phyloP scores from a whole-genome alignment of 30 jellyfish, hydroid and myxozoan species.

The Calvadosia cruxmelitensis region DNA sequence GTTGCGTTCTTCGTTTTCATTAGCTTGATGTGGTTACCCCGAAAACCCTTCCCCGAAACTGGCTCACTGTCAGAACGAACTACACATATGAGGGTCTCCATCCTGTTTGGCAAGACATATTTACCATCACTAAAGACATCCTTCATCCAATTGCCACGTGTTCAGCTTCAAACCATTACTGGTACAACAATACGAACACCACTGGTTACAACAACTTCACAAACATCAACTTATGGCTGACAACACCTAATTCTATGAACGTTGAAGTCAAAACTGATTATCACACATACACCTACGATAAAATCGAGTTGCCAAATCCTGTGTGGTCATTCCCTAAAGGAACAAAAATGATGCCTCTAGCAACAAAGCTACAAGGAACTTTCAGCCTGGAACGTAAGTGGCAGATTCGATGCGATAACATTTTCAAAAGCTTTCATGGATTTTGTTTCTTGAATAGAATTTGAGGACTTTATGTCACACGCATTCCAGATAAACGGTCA shows the following conservation, averaged over 20 bases:
- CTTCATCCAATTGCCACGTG: not conserved
- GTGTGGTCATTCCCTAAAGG: conserved; percentile 35
- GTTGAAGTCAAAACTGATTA: not conserved
- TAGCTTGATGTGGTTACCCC: conserved; percentile 41
- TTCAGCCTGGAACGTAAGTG: too few species aligned
- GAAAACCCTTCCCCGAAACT: conserved; percentile 45
- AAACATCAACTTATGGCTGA: too few species aligned
- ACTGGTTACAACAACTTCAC: not conserved
- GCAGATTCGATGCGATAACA: too few species aligned
- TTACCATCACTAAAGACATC: not conserved
- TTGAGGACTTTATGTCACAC: too few species aligned
- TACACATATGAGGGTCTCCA: conserved; percentile 42
- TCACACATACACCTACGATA: conserved; percentile 24
- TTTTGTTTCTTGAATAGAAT: too few species aligned
- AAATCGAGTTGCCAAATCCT: conserved; percentile 11
- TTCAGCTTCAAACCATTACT: not conserved
- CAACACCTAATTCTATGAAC: not conserved
- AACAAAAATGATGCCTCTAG: conserved; percentile 17
- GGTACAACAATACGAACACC: not conserved
- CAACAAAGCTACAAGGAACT: too few species aligned
- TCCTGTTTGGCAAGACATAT: conserved; percentile 16
- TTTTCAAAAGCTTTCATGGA: too few species aligned
- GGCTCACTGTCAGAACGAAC: conserved; percentile 31
- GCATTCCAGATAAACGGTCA: too few species aligned
- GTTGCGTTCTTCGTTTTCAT: too few species aligned